phyloP scores from a whole-genome alignment of 2,797 vertebrate genomes.

The Momotus momota region DNA sequence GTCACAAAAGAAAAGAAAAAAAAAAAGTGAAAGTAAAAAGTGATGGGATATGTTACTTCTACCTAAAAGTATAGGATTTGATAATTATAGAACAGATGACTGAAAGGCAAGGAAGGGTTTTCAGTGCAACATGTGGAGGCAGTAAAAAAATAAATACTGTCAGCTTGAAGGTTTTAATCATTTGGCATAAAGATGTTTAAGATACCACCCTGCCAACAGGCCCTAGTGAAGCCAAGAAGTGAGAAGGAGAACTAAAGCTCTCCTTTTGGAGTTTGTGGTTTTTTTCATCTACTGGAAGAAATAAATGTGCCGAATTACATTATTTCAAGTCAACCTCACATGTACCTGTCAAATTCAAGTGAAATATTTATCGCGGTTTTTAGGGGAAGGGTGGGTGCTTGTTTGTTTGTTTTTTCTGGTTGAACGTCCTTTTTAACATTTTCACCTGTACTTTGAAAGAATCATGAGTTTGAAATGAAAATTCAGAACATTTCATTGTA shows the following conservation, averaged over 20 bases:
- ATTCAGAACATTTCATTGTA: not conserved
- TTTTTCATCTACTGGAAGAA: not conserved
- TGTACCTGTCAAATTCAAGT: not conserved
- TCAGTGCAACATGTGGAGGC: not conserved
- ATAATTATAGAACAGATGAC: not conserved
- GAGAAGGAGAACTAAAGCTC: not conserved
- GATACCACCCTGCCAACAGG: not conserved
- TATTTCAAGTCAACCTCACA: not conserved
- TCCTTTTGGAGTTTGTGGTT: not conserved
- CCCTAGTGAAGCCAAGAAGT: not conserved
- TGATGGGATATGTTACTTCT: not conserved
- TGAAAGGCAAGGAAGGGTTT: not conserved
- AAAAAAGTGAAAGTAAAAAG: not conserved
- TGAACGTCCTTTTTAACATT: not conserved
- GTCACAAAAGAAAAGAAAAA: not conserved
- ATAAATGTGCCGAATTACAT: not conserved
- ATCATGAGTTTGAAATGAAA: not conserved
- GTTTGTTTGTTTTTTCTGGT: not conserved
- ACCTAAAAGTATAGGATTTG: not conserved
- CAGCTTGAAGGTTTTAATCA: not conserved
- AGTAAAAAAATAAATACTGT: not conserved
- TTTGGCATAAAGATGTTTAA: not conserved
- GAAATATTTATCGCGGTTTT: not conserved
- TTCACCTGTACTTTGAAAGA: not conserved
- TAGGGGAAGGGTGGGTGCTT: rapidly evolving